Conservation (phyloP, 2,113 vertebrate genomes). For the Rissa tridactyla region DNA sequence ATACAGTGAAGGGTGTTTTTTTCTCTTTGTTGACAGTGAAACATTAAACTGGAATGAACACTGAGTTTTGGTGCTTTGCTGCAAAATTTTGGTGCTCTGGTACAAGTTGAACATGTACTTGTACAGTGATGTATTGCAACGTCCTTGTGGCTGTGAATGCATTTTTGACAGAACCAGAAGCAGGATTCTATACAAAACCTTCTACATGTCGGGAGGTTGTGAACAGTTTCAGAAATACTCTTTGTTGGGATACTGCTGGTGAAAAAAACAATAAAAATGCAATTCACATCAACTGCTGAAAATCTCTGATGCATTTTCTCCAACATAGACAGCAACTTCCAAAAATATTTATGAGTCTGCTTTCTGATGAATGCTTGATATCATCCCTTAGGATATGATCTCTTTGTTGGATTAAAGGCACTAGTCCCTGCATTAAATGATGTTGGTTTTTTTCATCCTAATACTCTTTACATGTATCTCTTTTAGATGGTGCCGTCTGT, state of each 20-base stretch:
- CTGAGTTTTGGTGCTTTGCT: neutral
- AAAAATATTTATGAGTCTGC: constrained; percentile 47
- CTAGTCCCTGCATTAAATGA: constrained; percentile 31
- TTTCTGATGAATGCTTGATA: constrained; percentile 61
- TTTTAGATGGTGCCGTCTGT: constrained; percentile 14
- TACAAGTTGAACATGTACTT: neutral
- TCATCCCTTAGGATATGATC: constrained; percentile 56
- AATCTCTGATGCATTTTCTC: constrained; percentile 31
- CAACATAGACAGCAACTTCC: constrained; percentile 32
- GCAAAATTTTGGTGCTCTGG: neutral
- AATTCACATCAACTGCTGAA: constrained; percentile 23
- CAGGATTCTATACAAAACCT: neutral
- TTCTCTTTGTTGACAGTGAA: neutral
- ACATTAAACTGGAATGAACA: neutral
- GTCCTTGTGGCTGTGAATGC: constrained; percentile 15
- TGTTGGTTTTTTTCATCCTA: constrained; percentile 10
- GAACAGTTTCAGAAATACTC: neutral
- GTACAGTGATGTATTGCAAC: neutral
- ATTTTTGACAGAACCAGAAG: constrained; percentile 14
- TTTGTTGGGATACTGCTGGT: neutral
- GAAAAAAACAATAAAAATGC: neutral
- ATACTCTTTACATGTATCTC: constrained; percentile 39
- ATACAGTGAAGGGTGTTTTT: neutral
- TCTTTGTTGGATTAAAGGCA: constrained; percentile 61
- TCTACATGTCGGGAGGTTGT: neutral